phyloP scores from a whole-genome alignment of 2,113 vertebrate genomes.

The Pristiophorus japonicus region DNA sequence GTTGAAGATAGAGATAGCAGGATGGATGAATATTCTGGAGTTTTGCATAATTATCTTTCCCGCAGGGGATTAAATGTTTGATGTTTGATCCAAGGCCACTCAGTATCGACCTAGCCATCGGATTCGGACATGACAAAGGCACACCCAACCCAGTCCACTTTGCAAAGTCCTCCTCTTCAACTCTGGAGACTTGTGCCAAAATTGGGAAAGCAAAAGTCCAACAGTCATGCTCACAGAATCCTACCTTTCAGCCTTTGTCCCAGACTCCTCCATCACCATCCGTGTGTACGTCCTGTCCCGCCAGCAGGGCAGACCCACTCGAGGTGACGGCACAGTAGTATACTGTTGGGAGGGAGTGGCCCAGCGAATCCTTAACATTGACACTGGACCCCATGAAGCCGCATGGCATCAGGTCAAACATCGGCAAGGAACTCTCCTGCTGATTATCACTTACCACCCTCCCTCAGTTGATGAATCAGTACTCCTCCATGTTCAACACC shows the following conservation, averaged over 20 bases:
- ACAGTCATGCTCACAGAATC: background rate
- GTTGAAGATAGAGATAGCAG: background rate
- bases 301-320: no score
- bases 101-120: background rate
- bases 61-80: background rate
- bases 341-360: no score
- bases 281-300: no score
- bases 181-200: no score
- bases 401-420: no score
- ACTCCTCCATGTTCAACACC: no score
- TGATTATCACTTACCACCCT: no score
- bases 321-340: background rate
- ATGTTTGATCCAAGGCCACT: background rate
- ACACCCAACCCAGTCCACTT: background rate
- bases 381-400: no score
- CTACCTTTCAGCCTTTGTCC: background rate
- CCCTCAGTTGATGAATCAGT: no score
- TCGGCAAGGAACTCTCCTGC: no score
- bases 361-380: no score
- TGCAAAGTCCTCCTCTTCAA: background rate
- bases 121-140: background rate
- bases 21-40: background rate
- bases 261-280: background rate
- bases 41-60: background rate
- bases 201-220: background rate